Evolutionary conservation across 2,888 invertebrate species (phyloP).

Genomic region (Callosobruchus maculatus): DNA sequence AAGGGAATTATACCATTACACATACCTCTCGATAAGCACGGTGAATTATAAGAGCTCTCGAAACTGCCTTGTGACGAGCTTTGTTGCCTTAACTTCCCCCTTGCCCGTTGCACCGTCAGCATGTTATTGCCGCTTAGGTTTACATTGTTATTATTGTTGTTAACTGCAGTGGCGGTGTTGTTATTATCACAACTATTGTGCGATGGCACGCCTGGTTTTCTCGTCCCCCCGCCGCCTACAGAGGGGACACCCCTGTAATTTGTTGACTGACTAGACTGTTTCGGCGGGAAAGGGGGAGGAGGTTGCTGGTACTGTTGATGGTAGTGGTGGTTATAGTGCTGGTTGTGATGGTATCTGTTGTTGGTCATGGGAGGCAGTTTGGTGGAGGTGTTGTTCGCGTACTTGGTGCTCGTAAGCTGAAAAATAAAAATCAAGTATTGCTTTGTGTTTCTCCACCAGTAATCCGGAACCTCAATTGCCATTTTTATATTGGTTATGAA

Average conservation of each 20-base stretch:
- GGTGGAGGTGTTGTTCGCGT: conserved; percentile 22
- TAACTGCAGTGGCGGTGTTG: conserved; percentile 29
- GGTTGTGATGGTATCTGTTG: conserved; percentile 21
- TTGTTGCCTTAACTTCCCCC: conserved; percentile 44
- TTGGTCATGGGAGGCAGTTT: conserved; percentile 1
- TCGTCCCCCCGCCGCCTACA: background rate
- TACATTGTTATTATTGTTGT: conserved; percentile 38
- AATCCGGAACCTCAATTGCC: no score
- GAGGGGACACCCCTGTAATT: background rate
- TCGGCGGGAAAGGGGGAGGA: conserved; percentile 10
- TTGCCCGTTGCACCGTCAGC: conserved; percentile 37
- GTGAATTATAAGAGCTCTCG: conserved; percentile 54
- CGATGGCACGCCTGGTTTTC: background rate
- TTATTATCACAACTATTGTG: conserved; percentile 26
- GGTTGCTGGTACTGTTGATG: conserved; percentile 12
- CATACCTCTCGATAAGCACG: conserved; percentile 57
- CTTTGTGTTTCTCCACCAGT: no score
- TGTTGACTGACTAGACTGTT: conserved; percentile 45
- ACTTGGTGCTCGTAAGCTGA: conserved; percentile 26
- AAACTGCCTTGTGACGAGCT: conserved; percentile 50
- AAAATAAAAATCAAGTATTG: background rate
- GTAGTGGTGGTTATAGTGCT: conserved; percentile 29
- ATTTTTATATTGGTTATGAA: no score
- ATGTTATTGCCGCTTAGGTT: conserved; percentile 34
- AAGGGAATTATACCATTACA: background rate